phyloP scores from a whole-genome alignment of 2,888 invertebrate genomes.

The Ectobius pallidus region DNA sequence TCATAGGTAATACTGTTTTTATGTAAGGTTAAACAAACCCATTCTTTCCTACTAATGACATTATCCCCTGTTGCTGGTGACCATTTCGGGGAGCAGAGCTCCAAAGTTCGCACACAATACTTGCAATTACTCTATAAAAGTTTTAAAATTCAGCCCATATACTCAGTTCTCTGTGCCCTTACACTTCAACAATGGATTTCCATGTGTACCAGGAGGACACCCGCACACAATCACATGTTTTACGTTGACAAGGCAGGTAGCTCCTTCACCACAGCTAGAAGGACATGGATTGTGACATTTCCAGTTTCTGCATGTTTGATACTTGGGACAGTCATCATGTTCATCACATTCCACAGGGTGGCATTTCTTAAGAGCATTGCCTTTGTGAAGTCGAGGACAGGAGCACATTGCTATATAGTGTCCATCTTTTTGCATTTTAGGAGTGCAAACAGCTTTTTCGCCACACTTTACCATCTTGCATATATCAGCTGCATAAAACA shows the following conservation, averaged over 20 bases:
- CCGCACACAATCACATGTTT: background rate
- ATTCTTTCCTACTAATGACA: no score
- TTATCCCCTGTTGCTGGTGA: no score
- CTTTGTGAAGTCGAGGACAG: constrained; percentile 45
- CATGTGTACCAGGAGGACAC: background rate
- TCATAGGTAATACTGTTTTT: no score
- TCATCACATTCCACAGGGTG: constrained; percentile 36
- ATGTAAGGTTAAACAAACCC: no score
- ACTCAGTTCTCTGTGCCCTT: background rate
- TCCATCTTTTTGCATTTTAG: constrained; percentile 5
- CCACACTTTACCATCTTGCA: constrained; percentile 40
- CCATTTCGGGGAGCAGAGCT: no score
- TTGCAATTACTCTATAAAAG: no score
- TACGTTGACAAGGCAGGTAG: background rate
- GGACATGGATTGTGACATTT: background rate
- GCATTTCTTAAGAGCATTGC: constrained; percentile 47
- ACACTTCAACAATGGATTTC: background rate
- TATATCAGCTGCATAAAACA: background rate
- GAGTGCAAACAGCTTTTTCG: constrained; percentile 45
- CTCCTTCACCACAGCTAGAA: background rate
- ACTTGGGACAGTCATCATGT: background rate
- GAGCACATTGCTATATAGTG: constrained; percentile 42
- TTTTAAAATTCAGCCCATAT: no score
- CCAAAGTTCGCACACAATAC: no score
- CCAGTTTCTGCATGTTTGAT: background rate